phyloP scores from a whole-genome alignment of 2,113 vertebrate genomes.

The Ia io region DNA sequence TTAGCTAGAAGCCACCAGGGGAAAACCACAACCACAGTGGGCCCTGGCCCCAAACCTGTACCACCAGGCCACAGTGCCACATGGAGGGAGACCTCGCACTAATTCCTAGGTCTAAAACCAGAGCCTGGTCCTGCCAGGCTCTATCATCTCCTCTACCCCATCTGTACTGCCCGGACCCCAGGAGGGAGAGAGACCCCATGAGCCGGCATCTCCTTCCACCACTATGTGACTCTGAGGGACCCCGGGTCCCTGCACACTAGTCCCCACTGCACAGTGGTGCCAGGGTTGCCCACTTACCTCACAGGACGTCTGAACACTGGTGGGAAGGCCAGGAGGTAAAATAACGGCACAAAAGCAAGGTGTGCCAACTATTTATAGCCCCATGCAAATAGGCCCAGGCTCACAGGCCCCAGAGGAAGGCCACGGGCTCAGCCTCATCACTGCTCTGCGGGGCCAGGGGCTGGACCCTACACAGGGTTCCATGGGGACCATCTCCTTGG shows the following conservation, averaged over 20 bases:
- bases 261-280: background rate
- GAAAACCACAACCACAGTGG: constrained; percentile 66
- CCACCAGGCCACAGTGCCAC: background rate
- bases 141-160: background rate
- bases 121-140: background rate
- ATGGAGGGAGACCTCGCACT: background rate
- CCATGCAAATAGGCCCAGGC: constrained; percentile 58
- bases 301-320: background rate
- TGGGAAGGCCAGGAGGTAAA: background rate
- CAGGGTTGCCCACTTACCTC: background rate
- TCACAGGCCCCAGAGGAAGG: constrained; percentile 47
- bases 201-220: background rate
- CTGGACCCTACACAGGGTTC: background rate
- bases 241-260: background rate
- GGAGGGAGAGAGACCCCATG: background rate
- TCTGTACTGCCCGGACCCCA: background rate
- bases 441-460: background rate
- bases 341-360: constrained; percentile 45
- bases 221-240: background rate
- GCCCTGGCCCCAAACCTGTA: constrained; percentile 13
- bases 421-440: background rate
- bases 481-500: background rate
- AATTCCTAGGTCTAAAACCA: background rate
- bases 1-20: constrained; percentile 42
- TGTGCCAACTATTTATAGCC: constrained; percentile 51